These are phyloP conservation scores for Machaerirhynchus nigripectus DNA, from an alignment of 2,113 vertebrate genomes.

Conservation along the genomic window DNA sequence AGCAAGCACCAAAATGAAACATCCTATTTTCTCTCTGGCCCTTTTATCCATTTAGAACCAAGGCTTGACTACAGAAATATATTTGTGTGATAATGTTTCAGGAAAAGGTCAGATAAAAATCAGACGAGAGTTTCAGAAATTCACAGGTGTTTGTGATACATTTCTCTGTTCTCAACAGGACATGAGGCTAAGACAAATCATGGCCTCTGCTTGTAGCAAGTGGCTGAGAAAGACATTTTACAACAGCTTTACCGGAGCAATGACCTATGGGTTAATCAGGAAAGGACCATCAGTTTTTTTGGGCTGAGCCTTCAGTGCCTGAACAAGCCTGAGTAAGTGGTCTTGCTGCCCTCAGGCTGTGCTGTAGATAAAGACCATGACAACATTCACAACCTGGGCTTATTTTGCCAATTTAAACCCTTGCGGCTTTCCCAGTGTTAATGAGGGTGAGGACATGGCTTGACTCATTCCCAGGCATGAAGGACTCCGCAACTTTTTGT, in stretches of 20 bases:
- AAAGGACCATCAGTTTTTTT: neutral
- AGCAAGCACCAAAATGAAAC: neutral
- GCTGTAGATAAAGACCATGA: neutral
- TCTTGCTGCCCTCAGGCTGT: neutral
- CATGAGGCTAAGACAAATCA: neutral
- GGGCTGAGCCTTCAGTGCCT: neutral
- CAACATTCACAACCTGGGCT: neutral
- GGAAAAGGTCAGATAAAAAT: constrained; percentile 40
- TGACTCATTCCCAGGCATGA: neutral
- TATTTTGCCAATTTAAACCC: neutral
- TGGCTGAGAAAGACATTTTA: neutral
- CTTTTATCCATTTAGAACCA: neutral
- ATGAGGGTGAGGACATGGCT: neutral
- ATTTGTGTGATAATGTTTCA: constrained; percentile 15
- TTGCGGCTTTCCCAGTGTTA: neutral
- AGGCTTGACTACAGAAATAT: neutral
- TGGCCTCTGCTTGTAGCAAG: neutral
- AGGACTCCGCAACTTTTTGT: neutral
- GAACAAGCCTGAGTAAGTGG: neutral
- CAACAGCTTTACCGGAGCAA: neutral
- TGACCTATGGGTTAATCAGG: neutral
- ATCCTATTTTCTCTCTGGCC: neutral
- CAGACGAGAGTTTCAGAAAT: constrained; percentile 5
- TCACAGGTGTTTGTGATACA: neutral
- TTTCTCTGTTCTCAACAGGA: neutral